Evolutionary conservation across 2,113 vertebrate species (phyloP), one percentile per base, ranked within the genome.

Genomic region (Macquaria australasica): DNA sequence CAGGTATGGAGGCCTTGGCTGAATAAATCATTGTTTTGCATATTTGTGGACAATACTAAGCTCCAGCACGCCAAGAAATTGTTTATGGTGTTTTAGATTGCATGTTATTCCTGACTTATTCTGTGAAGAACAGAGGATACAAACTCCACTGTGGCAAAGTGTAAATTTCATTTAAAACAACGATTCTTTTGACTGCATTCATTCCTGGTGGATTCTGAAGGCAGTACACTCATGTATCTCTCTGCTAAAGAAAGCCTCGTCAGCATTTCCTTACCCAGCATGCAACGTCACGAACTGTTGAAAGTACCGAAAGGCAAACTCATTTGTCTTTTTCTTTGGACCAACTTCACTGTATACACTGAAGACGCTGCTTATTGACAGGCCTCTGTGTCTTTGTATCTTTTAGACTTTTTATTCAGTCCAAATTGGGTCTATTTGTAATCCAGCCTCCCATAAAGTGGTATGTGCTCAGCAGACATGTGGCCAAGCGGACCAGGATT

Each of bases 21-120:
- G 20, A 82, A 64, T 79, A 60, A 87, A 77, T 81, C 43, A 87
- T 88, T 86, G 48, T 86, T 89, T 88, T 82, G 85, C 79, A 91
- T 87, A 85, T 87, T 87, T 92, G 82, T 85, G 82, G 81, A 87
- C 73, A 86, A 82, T 58, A 76, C 71, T 69, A 43, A 77, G 73
- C 69, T 81, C 31, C 71, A 78, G 43, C 74, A 77, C 56, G 88
- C 62, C 78, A 89, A 85, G 41, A 86, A 76, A 56, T 83, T 85
- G 81, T 87, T 88, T 81, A 85, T 89, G 82, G 86, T 88, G 73
- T 90, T 89, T 87, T 69, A 83, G 62, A 82, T 79, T 85, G 71
- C 68, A 64, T 45, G 66, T 74, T 72, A 73, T 31, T 31, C 50
- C 53, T 69, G 70, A 37, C 41, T 62, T 69, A 71, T 76, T 55